Evolutionary conservation across 2,797 vertebrate species (phyloP).

Genomic region (Neoniphon sammara): DNA sequence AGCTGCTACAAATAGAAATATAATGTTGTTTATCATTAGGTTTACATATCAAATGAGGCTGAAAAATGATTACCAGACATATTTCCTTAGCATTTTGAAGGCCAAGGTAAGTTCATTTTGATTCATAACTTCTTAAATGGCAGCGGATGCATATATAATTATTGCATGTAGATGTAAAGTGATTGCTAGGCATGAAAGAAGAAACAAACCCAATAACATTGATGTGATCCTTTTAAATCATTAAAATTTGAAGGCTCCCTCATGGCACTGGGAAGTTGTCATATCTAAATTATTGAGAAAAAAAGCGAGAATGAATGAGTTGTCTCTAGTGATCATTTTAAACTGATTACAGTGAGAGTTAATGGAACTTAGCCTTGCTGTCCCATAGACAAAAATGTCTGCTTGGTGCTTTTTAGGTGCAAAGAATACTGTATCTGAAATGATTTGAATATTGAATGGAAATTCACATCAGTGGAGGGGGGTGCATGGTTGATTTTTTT

Average conservation of each 20-base stretch:
- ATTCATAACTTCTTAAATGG: slow-evolving; percentile 23
- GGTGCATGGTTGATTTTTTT: not conserved
- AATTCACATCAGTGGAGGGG: slow-evolving; percentile 10
- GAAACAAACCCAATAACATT: slow-evolving; percentile 59
- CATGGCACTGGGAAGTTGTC: slow-evolving; percentile 53
- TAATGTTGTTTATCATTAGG: not conserved
- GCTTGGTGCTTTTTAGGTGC: slow-evolving; percentile 1
- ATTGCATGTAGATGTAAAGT: slow-evolving; percentile 25
- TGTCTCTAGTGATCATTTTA: slow-evolving; percentile 42
- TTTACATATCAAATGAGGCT: slow-evolving; percentile 14
- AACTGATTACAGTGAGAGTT: slow-evolving; percentile 40
- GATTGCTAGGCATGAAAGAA: slow-evolving; percentile 38
- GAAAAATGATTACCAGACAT: not conserved
- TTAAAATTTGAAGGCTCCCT: slow-evolving; percentile 57
- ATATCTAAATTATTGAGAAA: slow-evolving; percentile 53
- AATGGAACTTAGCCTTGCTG: slow-evolving; percentile 25
- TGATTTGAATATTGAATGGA: not conserved
- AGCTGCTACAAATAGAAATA: not conserved
- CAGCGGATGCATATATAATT: slow-evolving; percentile 32
- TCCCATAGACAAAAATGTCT: slow-evolving; percentile 28
- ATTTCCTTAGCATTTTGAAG: slow-evolving; percentile 13
- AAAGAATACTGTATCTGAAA: not conserved
- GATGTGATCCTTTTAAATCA: slow-evolving; percentile 46
- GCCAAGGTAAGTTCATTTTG: slow-evolving; percentile 3
- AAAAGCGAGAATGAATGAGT: slow-evolving; percentile 60